Evolutionary conservation across 1,140 invertebrate species (phyloP).

Genomic region (Parapsyche elsis): DNA sequence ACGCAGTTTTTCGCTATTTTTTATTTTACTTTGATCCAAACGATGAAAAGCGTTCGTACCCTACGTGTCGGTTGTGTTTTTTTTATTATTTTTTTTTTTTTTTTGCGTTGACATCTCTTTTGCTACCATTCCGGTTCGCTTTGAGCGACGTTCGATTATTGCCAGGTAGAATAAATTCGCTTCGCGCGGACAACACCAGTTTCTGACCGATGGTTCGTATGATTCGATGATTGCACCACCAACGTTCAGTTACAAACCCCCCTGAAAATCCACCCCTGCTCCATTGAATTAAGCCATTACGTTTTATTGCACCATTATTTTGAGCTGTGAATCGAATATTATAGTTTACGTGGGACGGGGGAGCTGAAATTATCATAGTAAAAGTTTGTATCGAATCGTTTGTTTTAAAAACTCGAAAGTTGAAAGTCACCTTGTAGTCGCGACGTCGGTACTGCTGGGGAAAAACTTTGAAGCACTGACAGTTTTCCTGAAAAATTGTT

Average conservation of each 20-base stretch:
- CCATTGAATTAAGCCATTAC: not conserved
- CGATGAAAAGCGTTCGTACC: not conserved
- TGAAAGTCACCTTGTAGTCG: constrained; percentile 39
- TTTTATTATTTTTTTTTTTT: not conserved
- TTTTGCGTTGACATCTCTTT: constrained; percentile 32
- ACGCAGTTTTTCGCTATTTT: too few relatives aligned
- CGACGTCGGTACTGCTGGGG: too few relatives aligned
- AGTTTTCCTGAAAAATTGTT: constrained; percentile 54
- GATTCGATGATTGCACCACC: constrained; percentile 52
- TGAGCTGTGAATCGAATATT: not conserved
- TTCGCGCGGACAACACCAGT: constrained; percentile 39
- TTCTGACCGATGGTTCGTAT: constrained; percentile 52
- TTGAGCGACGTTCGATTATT: constrained; percentile 46
- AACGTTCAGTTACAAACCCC: constrained; percentile 51
- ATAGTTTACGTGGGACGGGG: not conserved
- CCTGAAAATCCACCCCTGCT: not conserved
- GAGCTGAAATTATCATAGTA: not conserved
- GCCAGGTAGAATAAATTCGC: constrained; percentile 50
- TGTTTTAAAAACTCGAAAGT: constrained; percentile 7
- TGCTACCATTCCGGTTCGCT: constrained; percentile 11
- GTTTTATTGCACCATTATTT: constrained; percentile 4
- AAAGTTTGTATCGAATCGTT: not conserved
- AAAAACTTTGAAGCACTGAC: constrained; percentile 50
- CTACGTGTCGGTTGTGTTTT: not conserved
- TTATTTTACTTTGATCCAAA: not conserved